Conservation (phyloP, 2,113 vertebrate species). For the Carlito syrichta region DNA sequence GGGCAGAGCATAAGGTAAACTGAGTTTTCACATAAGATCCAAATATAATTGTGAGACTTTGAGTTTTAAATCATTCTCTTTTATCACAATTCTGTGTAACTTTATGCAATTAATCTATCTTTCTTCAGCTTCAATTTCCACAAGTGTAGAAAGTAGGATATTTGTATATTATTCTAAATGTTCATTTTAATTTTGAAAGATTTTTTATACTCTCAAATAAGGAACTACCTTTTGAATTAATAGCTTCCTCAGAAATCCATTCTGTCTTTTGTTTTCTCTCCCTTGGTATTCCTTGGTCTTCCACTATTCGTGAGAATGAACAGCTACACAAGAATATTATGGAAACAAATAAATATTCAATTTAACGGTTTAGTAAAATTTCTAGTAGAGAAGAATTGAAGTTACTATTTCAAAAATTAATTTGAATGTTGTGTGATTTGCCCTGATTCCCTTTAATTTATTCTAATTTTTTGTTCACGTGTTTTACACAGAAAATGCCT, state of each 20-base stretch:
- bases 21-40: not conserved
- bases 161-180: not conserved
- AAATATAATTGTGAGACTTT: not conserved
- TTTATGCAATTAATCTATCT: not conserved
- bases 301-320: not conserved
- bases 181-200: conserved; percentile 81
- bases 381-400: not conserved
- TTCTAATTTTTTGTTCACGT: not conserved
- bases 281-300: not conserved
- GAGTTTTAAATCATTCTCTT: not conserved
- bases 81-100: not conserved
- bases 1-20: not conserved
- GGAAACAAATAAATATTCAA: not conserved
- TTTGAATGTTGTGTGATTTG: not conserved
- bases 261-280: not conserved
- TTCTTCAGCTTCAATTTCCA: not conserved
- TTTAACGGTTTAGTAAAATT: not conserved
- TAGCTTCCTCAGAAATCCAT: not conserved
- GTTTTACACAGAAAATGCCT: not conserved
- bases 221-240: not conserved
- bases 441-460: not conserved
- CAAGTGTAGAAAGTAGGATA: not conserved
- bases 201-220: not conserved
- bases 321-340: not conserved
- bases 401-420: not conserved